Evolutionary conservation across 2,113 vertebrate species (phyloP).

Genomic region (Limnothrissa miodon): DNA sequence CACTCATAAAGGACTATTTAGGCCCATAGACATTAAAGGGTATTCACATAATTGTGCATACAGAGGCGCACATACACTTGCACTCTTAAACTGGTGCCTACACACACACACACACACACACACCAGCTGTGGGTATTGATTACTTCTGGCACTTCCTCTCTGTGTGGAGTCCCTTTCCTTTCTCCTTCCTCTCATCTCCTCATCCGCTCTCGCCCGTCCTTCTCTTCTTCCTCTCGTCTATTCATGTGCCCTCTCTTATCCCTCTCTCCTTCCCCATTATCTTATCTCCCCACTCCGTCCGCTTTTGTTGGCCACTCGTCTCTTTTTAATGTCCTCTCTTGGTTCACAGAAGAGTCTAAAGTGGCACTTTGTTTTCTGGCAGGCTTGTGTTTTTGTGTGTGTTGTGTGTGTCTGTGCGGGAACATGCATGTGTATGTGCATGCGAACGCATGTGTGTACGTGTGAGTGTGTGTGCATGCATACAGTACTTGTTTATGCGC

Average conservation of each 20-base stretch:
- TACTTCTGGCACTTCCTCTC: conserved; percentile 1
- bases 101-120: conserved; percentile 10
- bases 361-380: neutral
- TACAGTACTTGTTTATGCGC: no score
- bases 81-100: neutral
- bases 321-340: neutral
- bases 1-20: neutral
- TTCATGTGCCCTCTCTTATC: neutral
- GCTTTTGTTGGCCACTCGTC: neutral
- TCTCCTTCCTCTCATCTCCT: neutral
- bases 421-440: neutral
- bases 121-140: conserved; percentile 9
- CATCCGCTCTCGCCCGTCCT: neutral
- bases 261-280: neutral
- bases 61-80: neutral
- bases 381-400: neutral
- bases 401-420: neutral
- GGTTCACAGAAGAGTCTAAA: neutral
- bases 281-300: neutral
- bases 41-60: neutral
- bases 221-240: neutral
- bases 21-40: neutral
- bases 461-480: neutral
- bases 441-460: neutral
- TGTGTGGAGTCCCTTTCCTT: neutral